Conservation (phyloP, 2,888 invertebrate species). For the Temnothorax rugatulus region DNA sequence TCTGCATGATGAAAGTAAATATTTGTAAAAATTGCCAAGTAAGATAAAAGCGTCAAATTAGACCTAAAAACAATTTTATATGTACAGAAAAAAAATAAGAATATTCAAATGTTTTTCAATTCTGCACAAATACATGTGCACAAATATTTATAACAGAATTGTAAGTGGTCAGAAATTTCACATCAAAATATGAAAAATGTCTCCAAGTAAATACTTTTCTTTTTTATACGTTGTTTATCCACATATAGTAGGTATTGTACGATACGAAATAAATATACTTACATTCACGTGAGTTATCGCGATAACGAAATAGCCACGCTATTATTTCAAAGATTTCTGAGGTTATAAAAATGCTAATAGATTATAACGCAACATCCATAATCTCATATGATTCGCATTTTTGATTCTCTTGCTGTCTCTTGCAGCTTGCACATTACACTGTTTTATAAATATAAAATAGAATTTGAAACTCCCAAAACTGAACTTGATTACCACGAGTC, state of each 20-base stretch:
- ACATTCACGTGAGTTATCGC: not conserved
- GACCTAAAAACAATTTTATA: conserved; percentile 3
- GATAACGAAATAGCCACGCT: not conserved
- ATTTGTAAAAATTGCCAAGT: not conserved
- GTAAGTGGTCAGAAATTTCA: not conserved
- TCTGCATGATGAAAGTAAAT: not conserved
- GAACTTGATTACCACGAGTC: too few relatives aligned
- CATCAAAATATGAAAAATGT: not conserved
- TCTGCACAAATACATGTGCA: not conserved
- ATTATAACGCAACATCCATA: not conserved
- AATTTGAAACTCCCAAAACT: too few relatives aligned
- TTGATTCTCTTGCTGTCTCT: not conserved
- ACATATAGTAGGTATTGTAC: not conserved
- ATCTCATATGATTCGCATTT: not conserved
- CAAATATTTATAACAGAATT: not conserved
- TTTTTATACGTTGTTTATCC: too few relatives aligned
- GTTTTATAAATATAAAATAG: too few relatives aligned
- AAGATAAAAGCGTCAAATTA: not conserved
- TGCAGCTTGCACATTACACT: too few relatives aligned
- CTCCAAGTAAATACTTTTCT: not conserved
- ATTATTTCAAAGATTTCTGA: not conserved
- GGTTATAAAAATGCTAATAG: not conserved
- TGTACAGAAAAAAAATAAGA: not conserved
- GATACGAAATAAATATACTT: not conserved
- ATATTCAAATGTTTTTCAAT: not conserved